phyloP scores from a whole-genome alignment of 2,888 invertebrate species.

The Tetropium fuscum region DNA sequence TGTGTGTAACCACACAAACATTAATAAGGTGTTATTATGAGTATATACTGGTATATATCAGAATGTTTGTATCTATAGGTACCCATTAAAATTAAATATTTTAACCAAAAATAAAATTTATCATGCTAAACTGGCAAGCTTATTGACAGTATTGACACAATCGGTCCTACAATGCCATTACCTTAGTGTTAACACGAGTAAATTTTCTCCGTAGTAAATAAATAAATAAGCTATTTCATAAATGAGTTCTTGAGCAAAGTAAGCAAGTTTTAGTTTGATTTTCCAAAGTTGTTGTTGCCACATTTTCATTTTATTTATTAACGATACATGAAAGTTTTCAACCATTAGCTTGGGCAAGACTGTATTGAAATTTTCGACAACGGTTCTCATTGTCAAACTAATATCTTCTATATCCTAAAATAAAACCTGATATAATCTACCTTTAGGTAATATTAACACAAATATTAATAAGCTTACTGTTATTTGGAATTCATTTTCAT shows the following conservation, averaged over 20 bases:
- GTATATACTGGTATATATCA: too few relatives aligned
- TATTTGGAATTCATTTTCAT: constrained; percentile 41
- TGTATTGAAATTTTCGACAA: constrained; percentile 69
- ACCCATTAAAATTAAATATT: too few relatives aligned
- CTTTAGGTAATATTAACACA: background rate
- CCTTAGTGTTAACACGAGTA: constrained; percentile 71
- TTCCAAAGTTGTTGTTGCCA: constrained; percentile 70
- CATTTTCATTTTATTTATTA: constrained; percentile 66
- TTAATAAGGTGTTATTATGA: too few relatives aligned
- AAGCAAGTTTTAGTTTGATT: constrained; percentile 70
- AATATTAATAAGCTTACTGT: constrained; percentile 29
- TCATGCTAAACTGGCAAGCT: too few relatives aligned
- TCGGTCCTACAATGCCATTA: constrained; percentile 53
- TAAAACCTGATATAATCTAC: constrained; percentile 3
- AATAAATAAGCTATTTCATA: constrained; percentile 70
- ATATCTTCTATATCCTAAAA: constrained; percentile 72
- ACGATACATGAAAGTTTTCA: constrained; percentile 52
- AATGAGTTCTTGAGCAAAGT: constrained; percentile 69
- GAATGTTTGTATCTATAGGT: too few relatives aligned
- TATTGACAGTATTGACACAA: background rate
- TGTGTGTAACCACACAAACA: too few relatives aligned
- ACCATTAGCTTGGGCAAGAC: constrained; percentile 68
- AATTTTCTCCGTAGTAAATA: constrained; percentile 71
- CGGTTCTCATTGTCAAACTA: constrained; percentile 68
- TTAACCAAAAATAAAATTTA: too few relatives aligned